Percentiles rank a stretch among this genome's conserved stretches.
Conservation (phyloP, 2,888 invertebrate genomes). For the Cerceris ruficornis region DNA sequence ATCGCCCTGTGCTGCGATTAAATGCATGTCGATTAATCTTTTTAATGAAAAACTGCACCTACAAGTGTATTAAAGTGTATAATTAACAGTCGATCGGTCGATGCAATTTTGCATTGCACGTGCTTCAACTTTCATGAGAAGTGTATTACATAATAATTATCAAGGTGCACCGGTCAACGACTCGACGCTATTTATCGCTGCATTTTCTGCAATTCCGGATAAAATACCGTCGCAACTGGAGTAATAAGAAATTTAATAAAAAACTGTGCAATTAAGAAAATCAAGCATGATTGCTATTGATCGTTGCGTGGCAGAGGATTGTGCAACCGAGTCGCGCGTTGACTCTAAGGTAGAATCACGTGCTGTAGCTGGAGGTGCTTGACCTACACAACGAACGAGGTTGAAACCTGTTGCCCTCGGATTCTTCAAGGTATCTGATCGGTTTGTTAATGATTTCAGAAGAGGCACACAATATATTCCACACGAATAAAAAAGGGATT, state of each 20-base stretch:
- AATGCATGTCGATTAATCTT: too few relatives aligned
- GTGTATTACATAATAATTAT: too few relatives aligned
- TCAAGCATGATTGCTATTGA: background rate
- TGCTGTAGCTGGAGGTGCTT: slow-evolving; percentile 19
- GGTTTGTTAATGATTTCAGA: background rate
- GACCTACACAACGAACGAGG: slow-evolving; percentile 10
- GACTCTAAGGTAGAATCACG: slow-evolving; percentile 17
- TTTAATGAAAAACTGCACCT: too few relatives aligned
- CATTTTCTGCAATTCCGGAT: too few relatives aligned
- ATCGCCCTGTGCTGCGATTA: background rate
- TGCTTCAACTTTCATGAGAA: too few relatives aligned
- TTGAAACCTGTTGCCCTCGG: slow-evolving; percentile 39
- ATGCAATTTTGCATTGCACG: too few relatives aligned
- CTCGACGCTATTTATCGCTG: too few relatives aligned
- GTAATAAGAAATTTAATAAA: background rate
- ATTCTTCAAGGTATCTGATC: background rate
- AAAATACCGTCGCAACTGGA: too few relatives aligned
- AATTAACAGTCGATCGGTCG: too few relatives aligned
- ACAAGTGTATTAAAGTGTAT: too few relatives aligned
- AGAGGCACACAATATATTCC: background rate
- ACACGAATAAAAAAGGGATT: too few relatives aligned
- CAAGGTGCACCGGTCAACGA: too few relatives aligned
- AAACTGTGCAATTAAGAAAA: background rate
- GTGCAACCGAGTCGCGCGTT: background rate
- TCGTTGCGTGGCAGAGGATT: background rate